Conservation (phyloP, 2,113 vertebrate genomes). For the Tetrax tetrax region DNA sequence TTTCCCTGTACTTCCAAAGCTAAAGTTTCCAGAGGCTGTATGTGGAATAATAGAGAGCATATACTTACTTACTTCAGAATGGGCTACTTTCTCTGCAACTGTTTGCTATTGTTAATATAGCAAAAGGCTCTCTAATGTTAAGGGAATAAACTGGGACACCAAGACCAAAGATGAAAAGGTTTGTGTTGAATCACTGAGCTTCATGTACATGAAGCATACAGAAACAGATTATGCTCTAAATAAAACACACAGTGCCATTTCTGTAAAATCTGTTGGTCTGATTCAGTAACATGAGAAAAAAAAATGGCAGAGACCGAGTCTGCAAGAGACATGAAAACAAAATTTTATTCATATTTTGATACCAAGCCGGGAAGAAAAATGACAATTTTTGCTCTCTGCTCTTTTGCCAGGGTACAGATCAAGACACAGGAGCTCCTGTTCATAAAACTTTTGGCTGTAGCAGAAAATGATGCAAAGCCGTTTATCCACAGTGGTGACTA, state of each 20-base stretch:
- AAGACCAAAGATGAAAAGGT: background rate
- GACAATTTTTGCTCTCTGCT: background rate
- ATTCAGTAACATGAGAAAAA: background rate
- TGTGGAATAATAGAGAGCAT: background rate
- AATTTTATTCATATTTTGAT: background rate
- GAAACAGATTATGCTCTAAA: background rate
- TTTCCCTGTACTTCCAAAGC: background rate
- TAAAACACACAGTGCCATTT: background rate
- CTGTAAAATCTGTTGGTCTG: background rate
- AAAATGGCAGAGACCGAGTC: background rate
- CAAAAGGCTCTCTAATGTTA: background rate
- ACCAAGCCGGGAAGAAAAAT: background rate
- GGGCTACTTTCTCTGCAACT: background rate
- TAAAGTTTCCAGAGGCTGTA: background rate
- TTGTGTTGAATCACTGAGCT: background rate
- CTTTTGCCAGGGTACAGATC: background rate
- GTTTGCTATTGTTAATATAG: background rate
- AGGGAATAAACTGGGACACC: background rate
- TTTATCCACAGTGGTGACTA: background rate
- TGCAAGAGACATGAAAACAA: background rate
- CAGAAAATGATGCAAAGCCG: background rate
- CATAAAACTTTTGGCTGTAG: background rate
- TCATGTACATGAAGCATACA: background rate
- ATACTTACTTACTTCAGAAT: background rate
- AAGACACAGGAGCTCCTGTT: background rate